Evolutionary conservation across 1,140 invertebrate species (phyloP).

Genomic region (Paralvinella palmiformis): DNA sequence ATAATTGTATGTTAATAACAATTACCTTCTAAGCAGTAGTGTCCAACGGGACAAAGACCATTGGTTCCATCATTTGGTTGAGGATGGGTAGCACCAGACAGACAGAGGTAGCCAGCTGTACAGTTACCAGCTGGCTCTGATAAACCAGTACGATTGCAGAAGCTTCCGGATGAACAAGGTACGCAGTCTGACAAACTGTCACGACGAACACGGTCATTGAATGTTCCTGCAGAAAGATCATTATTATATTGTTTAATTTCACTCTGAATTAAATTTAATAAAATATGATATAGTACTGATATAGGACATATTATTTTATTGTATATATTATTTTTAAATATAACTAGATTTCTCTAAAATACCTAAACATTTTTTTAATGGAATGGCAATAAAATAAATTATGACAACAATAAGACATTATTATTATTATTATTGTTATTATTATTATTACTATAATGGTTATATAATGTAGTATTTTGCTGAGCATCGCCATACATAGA

Average conservation of each 20-base stretch:
- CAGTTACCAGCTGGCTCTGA: slow-evolving; percentile 32
- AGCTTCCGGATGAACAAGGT: slow-evolving; percentile 35
- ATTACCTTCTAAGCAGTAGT: slow-evolving; percentile 40
- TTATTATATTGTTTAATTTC: neutral
- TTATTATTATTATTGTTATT: too few species aligned
- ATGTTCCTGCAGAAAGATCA: slow-evolving; percentile 29
- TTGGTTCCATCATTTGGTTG: slow-evolving; percentile 39
- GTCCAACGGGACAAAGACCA: slow-evolving; percentile 38
- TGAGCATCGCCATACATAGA: too few species aligned
- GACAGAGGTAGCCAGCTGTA: slow-evolving; percentile 37
- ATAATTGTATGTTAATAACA: neutral
- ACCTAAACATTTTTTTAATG: too few species aligned
- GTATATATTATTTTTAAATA: too few species aligned
- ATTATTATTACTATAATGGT: too few species aligned
- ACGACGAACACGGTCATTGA: slow-evolving; percentile 25
- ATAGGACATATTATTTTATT: too few species aligned
- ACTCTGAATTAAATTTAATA: too few species aligned
- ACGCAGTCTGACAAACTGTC: slow-evolving; percentile 24
- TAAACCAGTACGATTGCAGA: slow-evolving; percentile 36
- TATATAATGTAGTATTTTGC: too few species aligned
- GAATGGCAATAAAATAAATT: too few species aligned
- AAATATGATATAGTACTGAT: too few species aligned
- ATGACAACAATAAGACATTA: too few species aligned
- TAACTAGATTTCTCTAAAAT: too few species aligned
- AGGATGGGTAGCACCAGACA: slow-evolving; percentile 31